Conservation (phyloP, 2,888 invertebrate genomes). For the Syrphus vitripennis region DNA sequence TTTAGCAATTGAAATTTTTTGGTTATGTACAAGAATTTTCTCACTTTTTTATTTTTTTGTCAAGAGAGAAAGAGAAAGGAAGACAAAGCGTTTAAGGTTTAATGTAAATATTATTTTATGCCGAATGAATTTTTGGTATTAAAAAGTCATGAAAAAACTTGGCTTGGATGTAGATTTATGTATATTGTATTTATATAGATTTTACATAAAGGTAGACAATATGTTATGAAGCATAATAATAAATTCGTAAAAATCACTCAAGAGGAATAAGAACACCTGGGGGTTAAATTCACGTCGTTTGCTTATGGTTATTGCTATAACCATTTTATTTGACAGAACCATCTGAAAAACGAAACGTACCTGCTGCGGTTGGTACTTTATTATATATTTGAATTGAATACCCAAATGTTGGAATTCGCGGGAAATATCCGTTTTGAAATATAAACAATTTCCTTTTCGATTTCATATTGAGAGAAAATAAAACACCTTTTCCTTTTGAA, state of each 20-base stretch:
- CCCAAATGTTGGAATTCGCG: neutral
- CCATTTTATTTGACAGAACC: neutral
- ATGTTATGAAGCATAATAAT: neutral
- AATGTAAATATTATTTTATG: neutral
- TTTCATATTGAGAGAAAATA: neutral
- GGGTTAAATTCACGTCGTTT: conserved; percentile 1
- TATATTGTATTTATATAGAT: neutral
- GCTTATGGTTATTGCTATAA: neutral
- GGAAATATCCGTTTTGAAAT: neutral
- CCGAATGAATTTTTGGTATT: neutral
- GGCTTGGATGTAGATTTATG: neutral
- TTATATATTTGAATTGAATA: neutral
- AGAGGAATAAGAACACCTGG: neutral
- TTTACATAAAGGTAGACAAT: neutral
- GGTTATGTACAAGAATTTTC: neutral
- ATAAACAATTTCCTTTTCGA: neutral
- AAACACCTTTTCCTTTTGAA: neutral
- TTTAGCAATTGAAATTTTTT: neutral
- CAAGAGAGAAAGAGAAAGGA: neutral
- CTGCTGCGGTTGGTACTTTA: neutral
- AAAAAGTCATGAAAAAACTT: neutral
- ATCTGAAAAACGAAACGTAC: neutral
- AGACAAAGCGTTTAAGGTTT: neutral
- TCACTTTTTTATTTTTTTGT: neutral
- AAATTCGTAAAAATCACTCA: conserved; percentile 1